Evolutionary conservation across 2,888 invertebrate genomes (phyloP).

Genomic region (Ormyrus rosae): DNA sequence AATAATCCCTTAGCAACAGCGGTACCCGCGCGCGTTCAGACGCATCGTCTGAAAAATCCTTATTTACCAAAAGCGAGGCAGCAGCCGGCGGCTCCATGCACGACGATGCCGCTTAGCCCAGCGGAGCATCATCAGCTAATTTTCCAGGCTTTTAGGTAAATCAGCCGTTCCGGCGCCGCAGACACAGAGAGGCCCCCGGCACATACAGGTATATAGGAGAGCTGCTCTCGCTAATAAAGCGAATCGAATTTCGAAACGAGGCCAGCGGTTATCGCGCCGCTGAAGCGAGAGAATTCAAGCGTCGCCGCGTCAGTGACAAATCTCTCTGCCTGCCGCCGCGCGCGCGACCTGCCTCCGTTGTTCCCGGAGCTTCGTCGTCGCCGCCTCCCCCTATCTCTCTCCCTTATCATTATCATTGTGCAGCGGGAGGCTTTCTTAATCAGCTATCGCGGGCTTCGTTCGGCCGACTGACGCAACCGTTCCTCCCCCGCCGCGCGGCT

Average conservation of each 20-base stretch:
- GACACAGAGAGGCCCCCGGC: background rate
- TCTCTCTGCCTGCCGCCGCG: conserved; percentile 31
- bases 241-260: conserved; percentile 54
- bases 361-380: conserved; percentile 13
- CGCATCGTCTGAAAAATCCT: too few species aligned
- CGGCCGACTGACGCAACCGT: background rate
- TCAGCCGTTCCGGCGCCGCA: background rate
- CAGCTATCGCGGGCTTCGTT: conserved; percentile 16
- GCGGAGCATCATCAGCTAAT: conserved; percentile 23
- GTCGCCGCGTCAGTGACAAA: conserved; percentile 45
- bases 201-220: too few species aligned
- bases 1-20: too few species aligned
- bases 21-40: too few species aligned
- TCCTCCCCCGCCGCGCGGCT: background rate
- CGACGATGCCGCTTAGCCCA: conserved; percentile 11
- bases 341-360: conserved; percentile 18
- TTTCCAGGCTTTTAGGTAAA: conserved; percentile 38
- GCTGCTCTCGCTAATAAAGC: background rate
- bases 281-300: background rate
- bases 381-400: conserved; percentile 17
- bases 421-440: conserved; percentile 41
- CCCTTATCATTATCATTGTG: conserved; percentile 63
- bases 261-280: conserved; percentile 41
- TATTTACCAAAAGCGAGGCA: too few species aligned
- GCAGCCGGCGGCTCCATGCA: too few species aligned